Base-by-base conservation (phyloP, 2,113 vertebrate genomes). In the Athene noctua region DNA sequence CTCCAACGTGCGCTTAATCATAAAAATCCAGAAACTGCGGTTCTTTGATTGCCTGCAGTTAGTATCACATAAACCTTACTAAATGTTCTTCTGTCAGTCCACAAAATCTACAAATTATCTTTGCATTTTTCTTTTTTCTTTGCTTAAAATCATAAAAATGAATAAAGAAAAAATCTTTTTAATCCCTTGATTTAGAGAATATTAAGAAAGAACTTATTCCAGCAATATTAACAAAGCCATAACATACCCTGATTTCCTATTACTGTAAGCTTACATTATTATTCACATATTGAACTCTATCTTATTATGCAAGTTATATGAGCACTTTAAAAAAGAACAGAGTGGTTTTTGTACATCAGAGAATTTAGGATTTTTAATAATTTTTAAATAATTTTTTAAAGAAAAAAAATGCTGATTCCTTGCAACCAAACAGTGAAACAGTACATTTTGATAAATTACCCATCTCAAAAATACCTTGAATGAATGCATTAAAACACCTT, bases 1-100 rank as follows among this genome's bases (percentile, higher is more conserved):
- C 18, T 71, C 27, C 0, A 0, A 67, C 5, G 4, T 19, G 9
- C 9, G 0, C 71, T 90, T 73, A 81, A 57, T 23, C 15, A 13
- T 9, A 55, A 84, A 59, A 21, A 57, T 55, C 29, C 51, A 62
- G 23, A 12, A 78, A 7, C 21, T 80, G 15, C 1, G 1, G 6
- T 88, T 92, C 62, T 83, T 55, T n/a, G 19, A 38, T 21, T 73
- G 32, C 25, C 59, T 71, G 52, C n/a, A 42, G 30, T 78, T 61
- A 49, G 40, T 10, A 30, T 23, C 70, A 34, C 6, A 59, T 42
- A 92, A 94, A 85, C 11, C 30, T 62, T 34, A 9, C 15, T 63
- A 85, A 73, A n/a, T 17, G 5, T 62, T 79, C 21, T 75, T 57
- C 42, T 61, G 3, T 67, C 73, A 75, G 36, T 34, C 54, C 34